Evolutionary conservation across 2,888 invertebrate species (phyloP), one percentile per base, ranked within the genome.

Genomic region (Macaria notata): DNA sequence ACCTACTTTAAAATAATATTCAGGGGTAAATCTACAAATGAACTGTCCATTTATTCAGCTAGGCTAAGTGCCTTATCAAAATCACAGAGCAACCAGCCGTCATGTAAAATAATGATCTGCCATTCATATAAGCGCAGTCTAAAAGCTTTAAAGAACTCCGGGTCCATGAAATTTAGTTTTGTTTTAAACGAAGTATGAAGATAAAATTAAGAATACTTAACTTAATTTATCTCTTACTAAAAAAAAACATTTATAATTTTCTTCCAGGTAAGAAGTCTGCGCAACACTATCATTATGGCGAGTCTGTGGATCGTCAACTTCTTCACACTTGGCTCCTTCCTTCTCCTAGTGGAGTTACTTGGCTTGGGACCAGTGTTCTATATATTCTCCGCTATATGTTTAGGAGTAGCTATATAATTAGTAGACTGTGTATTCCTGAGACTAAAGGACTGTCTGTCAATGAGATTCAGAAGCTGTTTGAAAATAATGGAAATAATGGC

Each of bases 331-430:
- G 73, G 84, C 36, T 68, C 83, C 19, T 89, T 88, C 72, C 71
- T 81, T 51, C 75, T 79, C 0, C 49, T 88, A 3, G 79, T 78
- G 0, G 73, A 78, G 1, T 43, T 64, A 9, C 39, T 88, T 0
- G 89, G 90, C 0, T 67, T 81, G 2, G 82, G 84, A 0, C 74
- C 78, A 0, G 82, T 86, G 1, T 92, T 90, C 69, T 83, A 81
- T 62, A 61, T 79, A 3, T 92, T 86, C 62, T 78, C 86, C 0
- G 51, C 62, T 0, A 66, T 84, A 1, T 84, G 87, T 63, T 74
- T 83, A 46, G 33, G 69, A 0, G 78, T 83, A 0, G 70, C 81
- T 0, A 42, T 77, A 0, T 89, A 81, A n/a, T n/a, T 62, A 76
- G 81, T 6, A 65, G 79, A 1, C 65, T 77, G 6, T 81, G 66